Base-by-base conservation (phyloP, 2,113 vertebrate species). In the Ivindomyrus marchei region DNA sequence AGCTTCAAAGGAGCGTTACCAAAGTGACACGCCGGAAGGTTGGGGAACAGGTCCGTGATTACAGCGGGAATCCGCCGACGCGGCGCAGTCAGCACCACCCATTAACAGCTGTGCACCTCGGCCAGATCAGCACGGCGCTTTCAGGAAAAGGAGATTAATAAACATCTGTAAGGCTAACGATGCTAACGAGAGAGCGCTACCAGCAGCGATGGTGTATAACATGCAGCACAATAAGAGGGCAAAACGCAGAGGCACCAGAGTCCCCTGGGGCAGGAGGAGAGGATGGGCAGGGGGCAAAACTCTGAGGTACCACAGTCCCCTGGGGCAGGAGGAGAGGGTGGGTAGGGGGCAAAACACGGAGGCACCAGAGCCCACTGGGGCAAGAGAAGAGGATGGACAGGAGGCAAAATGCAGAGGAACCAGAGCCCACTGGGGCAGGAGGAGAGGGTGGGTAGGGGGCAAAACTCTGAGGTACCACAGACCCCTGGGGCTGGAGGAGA, bases 271-370 rank as follows among this genome's bases (percentile, higher is more conserved):
- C 24, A 62, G 21, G 42, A 62, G 58, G 58, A 62, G 58, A 62
- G 58, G 58, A 24, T n/a, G 58, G 21, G 58, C 4, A n/a, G 24
- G 58, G 58, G 24, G 58, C 24, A 62, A 62, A 8, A 62, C 24
- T 0, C 24, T 1, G 62, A 31, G n/a, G 10, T 0, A 11, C 8
- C 62, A 66, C 4, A 27, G 62, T 0, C 62, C 9, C 62, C n/a
- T 27, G n/a, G n/a, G 62, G 62, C n/a, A 66, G 62, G 6, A 58
- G 56, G 53, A 56, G 53, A 58, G 53, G 53, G 53, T 21, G 53
- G 21, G 56, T 5, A 8, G 21, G 56, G 56, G 19, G 53, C 21
- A 92, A 94, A 95, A 90, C 24, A 52, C 21, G 9, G 53, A 58
- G 21, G 21, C 1, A 10, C 4, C 11, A 53, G 56, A 24, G 56